phyloP scores from a whole-genome alignment of 2,888 invertebrate species.

The Andrena minutula region DNA sequence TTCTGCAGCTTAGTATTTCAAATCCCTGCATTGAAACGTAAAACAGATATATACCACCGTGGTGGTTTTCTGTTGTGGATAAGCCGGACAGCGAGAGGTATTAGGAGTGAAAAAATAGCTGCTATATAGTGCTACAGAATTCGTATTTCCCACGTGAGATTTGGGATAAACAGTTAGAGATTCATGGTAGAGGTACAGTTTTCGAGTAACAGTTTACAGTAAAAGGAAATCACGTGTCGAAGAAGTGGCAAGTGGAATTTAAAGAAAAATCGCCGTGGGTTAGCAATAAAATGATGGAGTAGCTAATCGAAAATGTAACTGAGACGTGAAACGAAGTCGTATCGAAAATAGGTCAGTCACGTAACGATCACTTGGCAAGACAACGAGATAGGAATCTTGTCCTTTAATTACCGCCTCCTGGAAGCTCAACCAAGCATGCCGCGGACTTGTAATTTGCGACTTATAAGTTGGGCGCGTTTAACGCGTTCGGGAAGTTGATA shows the following conservation, averaged over 20 bases:
- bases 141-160: no score
- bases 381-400: constrained; percentile 59
- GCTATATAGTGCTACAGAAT: no score
- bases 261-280: background rate
- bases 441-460: constrained; percentile 58
- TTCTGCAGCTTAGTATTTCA: background rate
- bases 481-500: constrained; percentile 50
- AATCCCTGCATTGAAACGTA: background rate
- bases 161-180: no score
- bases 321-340: constrained; percentile 18
- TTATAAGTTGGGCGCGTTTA: constrained; percentile 49
- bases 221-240: no score
- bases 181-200: no score
- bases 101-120: background rate
- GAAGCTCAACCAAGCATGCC: constrained; percentile 54
- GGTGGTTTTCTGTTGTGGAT: background rate
- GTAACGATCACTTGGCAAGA: constrained; percentile 61
- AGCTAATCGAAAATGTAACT: constrained; percentile 3
- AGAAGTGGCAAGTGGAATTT: background rate
- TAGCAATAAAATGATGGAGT: constrained; percentile 20
- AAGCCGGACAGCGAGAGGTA: background rate
- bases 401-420: constrained; percentile 65
- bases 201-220: no score
- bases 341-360: constrained; percentile 59
- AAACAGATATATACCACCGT: background rate